Conservation (phyloP, 2,113 vertebrate genomes). For the Morone chrysops region DNA sequence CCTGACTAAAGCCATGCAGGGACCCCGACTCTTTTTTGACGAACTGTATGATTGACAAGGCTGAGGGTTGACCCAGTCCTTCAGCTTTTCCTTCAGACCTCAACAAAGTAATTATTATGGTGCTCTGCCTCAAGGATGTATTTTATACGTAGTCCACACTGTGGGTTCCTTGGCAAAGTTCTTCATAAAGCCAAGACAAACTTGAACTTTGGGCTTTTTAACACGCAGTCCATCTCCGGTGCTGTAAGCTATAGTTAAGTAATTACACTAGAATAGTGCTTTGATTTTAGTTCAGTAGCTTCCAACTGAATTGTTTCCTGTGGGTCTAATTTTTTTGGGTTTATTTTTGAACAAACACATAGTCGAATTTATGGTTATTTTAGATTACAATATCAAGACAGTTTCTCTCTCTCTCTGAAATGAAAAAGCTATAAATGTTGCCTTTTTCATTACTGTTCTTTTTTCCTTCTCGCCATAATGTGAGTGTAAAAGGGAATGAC, state of each 20-base stretch:
- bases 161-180: background rate
- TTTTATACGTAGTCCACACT: slow-evolving; percentile 37
- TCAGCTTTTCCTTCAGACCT: slow-evolving; percentile 45
- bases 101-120: slow-evolving; percentile 50
- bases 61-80: slow-evolving; percentile 26
- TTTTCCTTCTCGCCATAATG: background rate
- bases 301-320: slow-evolving; percentile 24
- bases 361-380: slow-evolving; percentile 1
- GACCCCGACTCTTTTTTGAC: slow-evolving; percentile 39
- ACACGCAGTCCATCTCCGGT: background rate
- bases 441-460: background rate
- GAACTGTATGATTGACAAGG: slow-evolving; percentile 65
- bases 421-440: background rate
- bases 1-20: slow-evolving; percentile 45
- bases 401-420: slow-evolving; percentile 2
- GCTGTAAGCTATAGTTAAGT: slow-evolving; percentile 1
- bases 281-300: background rate
- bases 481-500: slow-evolving; percentile 19
- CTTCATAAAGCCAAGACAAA: background rate
- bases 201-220: background rate
- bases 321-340: slow-evolving; percentile 1
- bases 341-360: slow-evolving; percentile 20
- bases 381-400: background rate
- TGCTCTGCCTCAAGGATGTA: slow-evolving; percentile 40
- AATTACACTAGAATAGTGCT: background rate